Evolutionary conservation across 2,888 invertebrate genomes (phyloP), one percentile per base, ranked within the genome.

Genomic region (Elgonia sp.): DNA sequence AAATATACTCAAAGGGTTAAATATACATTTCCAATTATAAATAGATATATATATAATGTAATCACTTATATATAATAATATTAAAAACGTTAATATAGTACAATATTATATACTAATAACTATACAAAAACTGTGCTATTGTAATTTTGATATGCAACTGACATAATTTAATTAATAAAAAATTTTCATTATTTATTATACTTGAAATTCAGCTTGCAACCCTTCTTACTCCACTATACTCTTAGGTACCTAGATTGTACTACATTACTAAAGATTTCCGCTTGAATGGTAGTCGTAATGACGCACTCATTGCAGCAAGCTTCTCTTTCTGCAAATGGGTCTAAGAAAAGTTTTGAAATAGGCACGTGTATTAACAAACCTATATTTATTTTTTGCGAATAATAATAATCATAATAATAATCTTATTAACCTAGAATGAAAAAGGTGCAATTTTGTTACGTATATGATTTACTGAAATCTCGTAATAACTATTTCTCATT

Each of bases 231-330:
- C 57, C n/a, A 18, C 53, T 37, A 18, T 55, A 39, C 70, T 39
- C 53, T 37, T 70, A 18, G 55, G 29, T 70, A 53, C 55, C 70
- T 37, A 60, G 73, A 73, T 53, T 57, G 40, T 60, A 60, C 60
- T 37, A 53, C 53, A 70, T 60, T 60, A 29, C 57, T 57, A 53
- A 73, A 39, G 73, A 73, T 21, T 73, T 73, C 57, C 57, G 73
- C 73, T 40, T 73, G 57, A 73, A 73, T 73, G 42, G 73, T 57
- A 73, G 73, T 40, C 73, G 73, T 73, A 73, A 73, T 73, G 73
- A 73, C 57, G 73, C 42, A 73, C 73, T 73, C 57, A 60, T 73
- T 60, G 57, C 57, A 57, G 40, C 42, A 42, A 40, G 40, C 73
- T 42, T 60, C 60, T 60, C 42, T 70, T 70, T 55, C 42, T 40